Percentiles rank a stretch among this genome's conserved stretches.
Conservation (phyloP, 1,140 invertebrate genomes). For the Drosophila kepulauana region DNA sequence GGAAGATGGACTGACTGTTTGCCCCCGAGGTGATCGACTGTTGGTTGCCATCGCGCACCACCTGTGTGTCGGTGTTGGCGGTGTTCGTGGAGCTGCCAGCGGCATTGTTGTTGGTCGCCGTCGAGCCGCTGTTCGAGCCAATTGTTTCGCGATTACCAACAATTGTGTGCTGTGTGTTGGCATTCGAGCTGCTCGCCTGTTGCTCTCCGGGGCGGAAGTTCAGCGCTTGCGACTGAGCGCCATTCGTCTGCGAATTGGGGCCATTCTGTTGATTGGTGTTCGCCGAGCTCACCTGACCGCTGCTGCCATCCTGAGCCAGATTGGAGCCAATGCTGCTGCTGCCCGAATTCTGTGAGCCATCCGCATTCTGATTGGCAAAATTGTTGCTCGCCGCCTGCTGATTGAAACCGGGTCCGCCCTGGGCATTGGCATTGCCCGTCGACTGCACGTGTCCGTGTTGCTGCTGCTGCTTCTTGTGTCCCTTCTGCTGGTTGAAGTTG, state of each 20-base stretch:
- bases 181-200: constrained; percentile 75
- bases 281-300: constrained; percentile 79
- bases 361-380: constrained; percentile 53
- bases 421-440: constrained; percentile 63
- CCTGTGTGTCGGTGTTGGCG: constrained; percentile 72
- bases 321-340: constrained; percentile 80
- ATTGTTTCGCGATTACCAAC: constrained; percentile 55
- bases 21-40: constrained; percentile 61
- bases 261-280: constrained; percentile 69
- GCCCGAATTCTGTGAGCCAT: constrained; percentile 60
- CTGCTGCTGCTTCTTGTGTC: constrained; percentile 4
- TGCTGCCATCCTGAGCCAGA: constrained; percentile 72
- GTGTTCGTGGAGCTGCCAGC: constrained; percentile 68
- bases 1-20: constrained; percentile 79
- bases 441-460: constrained; percentile 47
- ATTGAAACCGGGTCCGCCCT: constrained; percentile 63
- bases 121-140: constrained; percentile 67
- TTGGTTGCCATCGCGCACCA: constrained; percentile 54
- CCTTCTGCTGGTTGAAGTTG: no score
- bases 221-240: constrained; percentile 74
- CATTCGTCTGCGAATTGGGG: constrained; percentile 24
- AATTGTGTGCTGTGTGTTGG: constrained; percentile 63
- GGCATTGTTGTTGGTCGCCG: constrained; percentile 69
- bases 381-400: constrained; percentile 83
- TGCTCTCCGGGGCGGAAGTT: constrained; percentile 68